Evolutionary conservation across 2,113 vertebrate species (phyloP), one percentile per base, ranked within the genome.

Genomic region (Meriones unguiculatus): DNA sequence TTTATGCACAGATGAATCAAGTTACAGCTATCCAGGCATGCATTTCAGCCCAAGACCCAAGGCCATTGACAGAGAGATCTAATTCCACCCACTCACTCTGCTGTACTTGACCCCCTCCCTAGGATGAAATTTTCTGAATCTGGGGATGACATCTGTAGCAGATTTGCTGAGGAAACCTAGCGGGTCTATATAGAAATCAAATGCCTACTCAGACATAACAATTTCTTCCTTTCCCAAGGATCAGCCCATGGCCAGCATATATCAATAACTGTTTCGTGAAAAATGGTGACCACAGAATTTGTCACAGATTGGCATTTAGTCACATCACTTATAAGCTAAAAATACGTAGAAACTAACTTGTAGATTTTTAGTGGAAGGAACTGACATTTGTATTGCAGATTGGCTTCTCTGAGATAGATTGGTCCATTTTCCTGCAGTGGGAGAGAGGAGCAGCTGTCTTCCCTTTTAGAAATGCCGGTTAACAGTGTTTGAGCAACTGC

Each of bases 361-460:
- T 46, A 69, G 69, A 35, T 0, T 67, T 93, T 38, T 12, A 70
- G 38, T 38, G 7, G 38, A 22, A 57, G n/a, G 11, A 57, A 35
- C 32, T 64, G 38, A 94, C 46, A 91, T 82, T 82, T 17, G 0
- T 41, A 75, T 89, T 73, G 35, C 46, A 54, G 10, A 28, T 22
- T 38, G 22, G 7, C 28, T 89, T 89, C 20, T 32, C 24, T 52
- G 7, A 50, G 18, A 41, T 28, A 4, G 22, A 54, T 25, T 10
- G 20, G 8, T 81, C 7, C 54, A 10, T 57, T 76, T 90, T 41
- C 52, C 32, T 15, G 2, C 0, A 2, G 11, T 3, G 2, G 15
- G 24, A 32, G 2, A 38, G 22, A 38, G 22, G 35, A 5, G 4
- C 0, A 18, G 1, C 25, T 17, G 3, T 12, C 13, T 70, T 85